Conservation (phyloP, 2,797 vertebrate species). For the Cheirogaleus major region DNA sequence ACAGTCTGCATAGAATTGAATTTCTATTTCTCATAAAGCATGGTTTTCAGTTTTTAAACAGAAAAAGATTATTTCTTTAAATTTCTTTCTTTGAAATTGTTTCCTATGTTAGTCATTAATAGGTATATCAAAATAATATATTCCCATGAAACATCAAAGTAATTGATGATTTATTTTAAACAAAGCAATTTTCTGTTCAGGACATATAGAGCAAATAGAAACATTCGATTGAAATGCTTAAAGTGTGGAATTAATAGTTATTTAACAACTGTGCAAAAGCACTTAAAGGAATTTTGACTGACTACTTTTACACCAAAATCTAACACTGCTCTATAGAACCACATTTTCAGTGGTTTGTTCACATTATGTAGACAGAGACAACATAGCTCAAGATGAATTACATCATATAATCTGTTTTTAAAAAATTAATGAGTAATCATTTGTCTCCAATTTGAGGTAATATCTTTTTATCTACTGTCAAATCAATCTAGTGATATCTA, state of each 20-base stretch:
- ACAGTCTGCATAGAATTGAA: not conserved
- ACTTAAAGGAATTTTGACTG: not conserved
- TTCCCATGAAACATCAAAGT: not conserved
- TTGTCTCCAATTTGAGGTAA: not conserved
- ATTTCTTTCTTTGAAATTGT: constrained; percentile 19
- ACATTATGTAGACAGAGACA: not conserved
- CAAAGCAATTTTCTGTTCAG: constrained; percentile 34
- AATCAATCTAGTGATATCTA: not conserved
- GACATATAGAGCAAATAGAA: not conserved
- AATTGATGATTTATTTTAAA: constrained; percentile 19
- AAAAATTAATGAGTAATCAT: not conserved
- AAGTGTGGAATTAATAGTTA: not conserved
- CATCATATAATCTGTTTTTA: not conserved
- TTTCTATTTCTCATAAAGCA: constrained; percentile 3
- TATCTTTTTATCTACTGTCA: not conserved
- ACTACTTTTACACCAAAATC: constrained; percentile 17
- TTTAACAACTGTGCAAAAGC: not conserved
- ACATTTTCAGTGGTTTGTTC: not conserved
- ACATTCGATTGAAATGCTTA: not conserved
- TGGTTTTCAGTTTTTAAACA: constrained; percentile 19
- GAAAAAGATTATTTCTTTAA: not conserved
- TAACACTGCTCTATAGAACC: not conserved
- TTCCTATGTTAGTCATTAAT: constrained; percentile 29
- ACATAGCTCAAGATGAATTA: not conserved
- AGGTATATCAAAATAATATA: constrained; percentile 16